Evolutionary conservation across 2,888 invertebrate species (phyloP), one percentile per base, ranked within the genome.

Genomic region (Blera fallax): DNA sequence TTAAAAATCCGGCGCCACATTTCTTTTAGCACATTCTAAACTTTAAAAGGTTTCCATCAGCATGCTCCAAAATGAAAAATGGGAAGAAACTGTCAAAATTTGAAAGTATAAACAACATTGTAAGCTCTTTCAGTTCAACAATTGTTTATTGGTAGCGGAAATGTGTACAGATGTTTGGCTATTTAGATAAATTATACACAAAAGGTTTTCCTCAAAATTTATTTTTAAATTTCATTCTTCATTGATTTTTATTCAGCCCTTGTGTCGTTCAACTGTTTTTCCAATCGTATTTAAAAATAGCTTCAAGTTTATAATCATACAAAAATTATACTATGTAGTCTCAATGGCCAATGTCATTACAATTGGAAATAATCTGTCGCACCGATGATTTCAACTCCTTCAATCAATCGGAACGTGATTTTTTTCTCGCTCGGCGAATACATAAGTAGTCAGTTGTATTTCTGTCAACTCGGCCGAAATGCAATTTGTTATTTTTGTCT

Each of bases 381-480:
- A 60, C 58, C 24, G 40, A 60, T 40, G 60, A 60, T 60, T 60
- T 40, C 60, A 40, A 14, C 60, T 60, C 24, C 27, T 60, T 60
- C 60, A 43, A 60, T 60, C 40, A 60, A 27, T 60, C 8, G 60
- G 24, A 60, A 60, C 60, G 60, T 60, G 60, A 24, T 0, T 45
- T 18, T 16, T 43, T 43, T 45, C 10, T 18, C 14, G 16, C 8
- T 7, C 18, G 8, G 0, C 8, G 3, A 14, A 0, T 7, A 10
- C 3, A 3, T n/a, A n/a, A n/a, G n/a, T n/a, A 18, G 45, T 37
- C 3, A 37, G 37, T 37, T 45, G 10, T 45, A 45, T 45, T 45
- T 45, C 45, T 45, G 45, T 45, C 45, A 45, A 45, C 1, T 40
- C 40, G 40, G 14, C 14, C 14, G 14, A 14, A 40, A 40, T 45